phyloP scores from a whole-genome alignment of 2,113 vertebrate species.

The Bathybates hornii region DNA sequence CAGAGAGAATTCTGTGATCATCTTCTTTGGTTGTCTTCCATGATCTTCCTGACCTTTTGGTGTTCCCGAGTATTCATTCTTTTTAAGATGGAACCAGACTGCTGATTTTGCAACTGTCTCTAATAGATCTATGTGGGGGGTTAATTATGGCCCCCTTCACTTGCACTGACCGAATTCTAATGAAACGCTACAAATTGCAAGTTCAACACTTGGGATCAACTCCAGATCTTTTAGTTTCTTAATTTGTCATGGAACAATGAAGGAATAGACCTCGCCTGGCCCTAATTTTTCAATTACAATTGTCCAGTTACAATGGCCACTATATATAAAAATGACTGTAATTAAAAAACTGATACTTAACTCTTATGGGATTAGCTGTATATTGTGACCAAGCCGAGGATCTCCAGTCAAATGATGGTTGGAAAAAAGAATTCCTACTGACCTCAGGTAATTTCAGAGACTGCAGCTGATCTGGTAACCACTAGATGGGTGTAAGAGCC shows the following conservation, averaged over 20 bases:
- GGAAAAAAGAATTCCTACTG: background rate
- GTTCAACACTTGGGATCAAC: background rate
- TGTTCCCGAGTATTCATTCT: accelerated
- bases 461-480: background rate
- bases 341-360: background rate
- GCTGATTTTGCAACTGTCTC: background rate
- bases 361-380: background rate
- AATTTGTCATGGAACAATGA: background rate
- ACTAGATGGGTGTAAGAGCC: constrained; percentile 51
- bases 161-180: background rate
- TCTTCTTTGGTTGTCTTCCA: background rate
- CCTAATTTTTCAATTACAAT: background rate
- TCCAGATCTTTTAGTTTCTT: background rate
- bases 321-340: background rate
- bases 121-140: background rate
- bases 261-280: background rate
- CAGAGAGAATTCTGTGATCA: background rate
- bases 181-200: background rate
- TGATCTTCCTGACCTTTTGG: background rate
- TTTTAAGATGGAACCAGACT: background rate
- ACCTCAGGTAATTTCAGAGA: background rate
- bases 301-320: background rate
- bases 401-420: background rate
- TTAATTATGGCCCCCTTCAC: background rate
- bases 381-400: background rate